Percentiles rank a stretch among this genome's conserved stretches.
Evolutionary conservation across 2,888 invertebrate genomes (phyloP).

Genomic region (Euzophera pinguis): DNA sequence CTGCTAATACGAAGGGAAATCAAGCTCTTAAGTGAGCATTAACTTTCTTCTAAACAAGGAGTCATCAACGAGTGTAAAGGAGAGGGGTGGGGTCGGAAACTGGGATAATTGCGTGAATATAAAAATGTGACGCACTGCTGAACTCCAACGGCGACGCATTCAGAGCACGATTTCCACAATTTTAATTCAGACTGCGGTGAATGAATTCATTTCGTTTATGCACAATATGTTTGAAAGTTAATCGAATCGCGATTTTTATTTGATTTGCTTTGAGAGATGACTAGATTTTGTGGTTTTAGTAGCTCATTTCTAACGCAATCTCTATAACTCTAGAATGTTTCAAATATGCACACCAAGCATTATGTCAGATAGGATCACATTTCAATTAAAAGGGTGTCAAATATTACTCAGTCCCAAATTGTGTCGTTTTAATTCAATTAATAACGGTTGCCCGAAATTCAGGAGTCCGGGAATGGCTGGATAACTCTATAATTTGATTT

Average conservation of each 20-base stretch:
- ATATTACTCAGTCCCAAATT: no score
- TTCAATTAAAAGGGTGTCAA: no score
- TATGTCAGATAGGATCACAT: no score
- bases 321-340: no score
- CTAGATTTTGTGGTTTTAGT: neutral
- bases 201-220: neutral
- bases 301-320: neutral
- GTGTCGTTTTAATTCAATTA: neutral
- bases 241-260: neutral
- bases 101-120: neutral
- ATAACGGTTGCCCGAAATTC: neutral
- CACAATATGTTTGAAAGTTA: neutral
- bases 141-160: neutral
- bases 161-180: neutral
- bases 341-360: no score
- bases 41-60: slow-evolving; percentile 18
- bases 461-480: no score
- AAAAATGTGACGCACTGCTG: neutral
- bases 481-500: neutral
- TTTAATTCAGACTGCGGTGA: slow-evolving; percentile 2
- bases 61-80: neutral
- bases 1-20: slow-evolving; percentile 16
- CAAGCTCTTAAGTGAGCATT: slow-evolving; percentile 25
- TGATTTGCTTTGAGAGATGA: neutral
- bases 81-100: neutral